These are phyloP conservation scores for Anarsia innoxiella DNA, from an alignment of 2,888 invertebrate species.

Conservation along the genomic window DNA sequence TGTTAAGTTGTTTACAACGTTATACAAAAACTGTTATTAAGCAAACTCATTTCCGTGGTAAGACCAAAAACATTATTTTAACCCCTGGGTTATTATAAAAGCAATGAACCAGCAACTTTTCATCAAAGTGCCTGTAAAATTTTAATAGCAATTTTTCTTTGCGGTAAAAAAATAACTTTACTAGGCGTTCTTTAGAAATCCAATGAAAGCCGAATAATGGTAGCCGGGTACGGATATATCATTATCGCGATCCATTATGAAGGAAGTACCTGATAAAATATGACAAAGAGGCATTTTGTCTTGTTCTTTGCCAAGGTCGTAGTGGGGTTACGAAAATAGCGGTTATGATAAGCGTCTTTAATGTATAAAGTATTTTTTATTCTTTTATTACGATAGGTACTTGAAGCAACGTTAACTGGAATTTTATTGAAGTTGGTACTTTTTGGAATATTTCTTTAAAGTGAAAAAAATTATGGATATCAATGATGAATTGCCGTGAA, in stretches of 20 bases:
- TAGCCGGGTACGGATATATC: slow-evolving; percentile 13
- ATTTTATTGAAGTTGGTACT: not conserved
- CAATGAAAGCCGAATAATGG: slow-evolving; percentile 4
- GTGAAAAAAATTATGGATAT: too few species aligned
- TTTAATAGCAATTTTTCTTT: slow-evolving; percentile 3
- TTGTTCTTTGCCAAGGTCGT: slow-evolving; percentile 10
- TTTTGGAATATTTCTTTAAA: not conserved
- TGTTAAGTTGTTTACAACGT: too few species aligned
- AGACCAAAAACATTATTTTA: not conserved
- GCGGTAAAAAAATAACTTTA: not conserved
- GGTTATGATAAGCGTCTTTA: too few species aligned
- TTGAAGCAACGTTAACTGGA: too few species aligned
- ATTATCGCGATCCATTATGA: slow-evolving; percentile 17
- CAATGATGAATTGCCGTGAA: too few species aligned
- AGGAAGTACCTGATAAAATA: slow-evolving; percentile 15
- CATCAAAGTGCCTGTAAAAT: not conserved
- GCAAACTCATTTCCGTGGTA: too few species aligned
- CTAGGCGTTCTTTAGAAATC: not conserved
- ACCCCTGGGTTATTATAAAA: not conserved
- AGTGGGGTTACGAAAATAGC: slow-evolving; percentile 3
- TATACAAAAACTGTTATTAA: too few species aligned
- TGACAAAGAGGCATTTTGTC: slow-evolving; percentile 17
- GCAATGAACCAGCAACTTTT: slow-evolving; percentile 2
- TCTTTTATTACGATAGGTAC: not conserved
- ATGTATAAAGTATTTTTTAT: not conserved